Conservation (phyloP, 2,797 vertebrate genomes). For the Crotalus adamanteus region DNA sequence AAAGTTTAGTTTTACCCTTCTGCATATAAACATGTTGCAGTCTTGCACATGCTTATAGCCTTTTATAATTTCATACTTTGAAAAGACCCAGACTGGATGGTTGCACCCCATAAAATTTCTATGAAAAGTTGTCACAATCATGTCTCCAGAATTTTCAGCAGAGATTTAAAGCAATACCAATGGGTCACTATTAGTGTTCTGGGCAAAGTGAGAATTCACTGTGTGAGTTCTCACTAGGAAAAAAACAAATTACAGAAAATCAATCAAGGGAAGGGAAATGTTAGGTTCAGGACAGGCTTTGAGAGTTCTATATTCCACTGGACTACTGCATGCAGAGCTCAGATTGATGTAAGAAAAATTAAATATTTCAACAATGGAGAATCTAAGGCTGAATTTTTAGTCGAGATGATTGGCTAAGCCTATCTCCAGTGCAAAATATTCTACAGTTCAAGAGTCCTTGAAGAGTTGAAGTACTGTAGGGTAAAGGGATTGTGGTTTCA, state of each 20-base stretch:
- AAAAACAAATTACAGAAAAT: too few relatives aligned
- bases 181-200: too few relatives aligned
- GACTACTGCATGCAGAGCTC: background rate
- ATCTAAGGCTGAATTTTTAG: background rate
- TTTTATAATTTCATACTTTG: background rate
- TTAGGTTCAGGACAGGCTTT: too few relatives aligned
- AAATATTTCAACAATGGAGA: background rate
- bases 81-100: background rate
- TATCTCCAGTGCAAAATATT: background rate
- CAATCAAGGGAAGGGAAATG: too few relatives aligned
- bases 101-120: background rate
- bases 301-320: too few relatives aligned
- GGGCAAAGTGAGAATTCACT: too few relatives aligned
- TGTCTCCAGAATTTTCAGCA: too few relatives aligned
- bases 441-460: background rate
- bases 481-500: background rate
- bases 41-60: background rate
- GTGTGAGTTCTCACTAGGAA: too few relatives aligned
- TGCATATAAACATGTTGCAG: background rate
- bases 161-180: too few relatives aligned
- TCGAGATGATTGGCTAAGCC: background rate
- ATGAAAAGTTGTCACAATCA: too few relatives aligned
- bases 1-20: background rate
- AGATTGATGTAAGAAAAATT: background rate
- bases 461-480: background rate